phyloP scores from a whole-genome alignment of 2,888 invertebrate genomes.

The Melanophora roralis region DNA sequence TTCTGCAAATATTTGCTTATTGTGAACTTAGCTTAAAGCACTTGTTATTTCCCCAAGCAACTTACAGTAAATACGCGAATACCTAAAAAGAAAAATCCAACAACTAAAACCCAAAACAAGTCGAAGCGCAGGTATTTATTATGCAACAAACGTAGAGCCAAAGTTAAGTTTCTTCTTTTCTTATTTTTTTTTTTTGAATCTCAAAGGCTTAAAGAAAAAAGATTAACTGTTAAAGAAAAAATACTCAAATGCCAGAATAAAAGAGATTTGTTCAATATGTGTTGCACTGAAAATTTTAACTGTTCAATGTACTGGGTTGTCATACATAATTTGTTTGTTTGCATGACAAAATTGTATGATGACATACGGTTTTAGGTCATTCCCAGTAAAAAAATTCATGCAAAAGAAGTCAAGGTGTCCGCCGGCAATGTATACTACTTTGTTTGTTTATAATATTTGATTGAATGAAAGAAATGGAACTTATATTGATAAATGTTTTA shows the following conservation, averaged over 20 bases:
- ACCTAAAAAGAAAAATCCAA: not conserved
- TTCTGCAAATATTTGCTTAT: too few species aligned
- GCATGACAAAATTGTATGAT: constrained; percentile 44
- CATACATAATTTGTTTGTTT: not conserved
- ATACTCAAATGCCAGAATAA: constrained; percentile 21
- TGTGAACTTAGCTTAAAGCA: constrained; percentile 47
- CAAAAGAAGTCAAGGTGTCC: too few species aligned
- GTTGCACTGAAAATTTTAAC: not conserved
- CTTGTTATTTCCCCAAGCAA: constrained; percentile 28
- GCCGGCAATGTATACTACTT: too few species aligned
- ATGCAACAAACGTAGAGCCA: constrained; percentile 74
- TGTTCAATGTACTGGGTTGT: not conserved
- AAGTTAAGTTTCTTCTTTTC: constrained; percentile 64
- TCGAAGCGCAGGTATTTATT: constrained; percentile 70
- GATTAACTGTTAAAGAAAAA: not conserved
- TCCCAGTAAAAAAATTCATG: constrained; percentile 23
- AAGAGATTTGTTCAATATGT: not conserved
- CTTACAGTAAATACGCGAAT: not conserved
- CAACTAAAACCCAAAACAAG: constrained; percentile 13
- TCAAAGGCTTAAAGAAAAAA: not conserved
- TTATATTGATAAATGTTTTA: too few species aligned
- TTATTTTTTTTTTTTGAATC: not conserved
- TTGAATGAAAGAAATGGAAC: too few species aligned
- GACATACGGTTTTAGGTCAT: constrained; percentile 56
- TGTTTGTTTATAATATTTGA: too few species aligned